A percentile compares a stretch with the other conserved stretches of the same genome.
Evolutionary conservation across 2,888 invertebrate species (phyloP).

Genomic region (Alloplasta piceator): DNA sequence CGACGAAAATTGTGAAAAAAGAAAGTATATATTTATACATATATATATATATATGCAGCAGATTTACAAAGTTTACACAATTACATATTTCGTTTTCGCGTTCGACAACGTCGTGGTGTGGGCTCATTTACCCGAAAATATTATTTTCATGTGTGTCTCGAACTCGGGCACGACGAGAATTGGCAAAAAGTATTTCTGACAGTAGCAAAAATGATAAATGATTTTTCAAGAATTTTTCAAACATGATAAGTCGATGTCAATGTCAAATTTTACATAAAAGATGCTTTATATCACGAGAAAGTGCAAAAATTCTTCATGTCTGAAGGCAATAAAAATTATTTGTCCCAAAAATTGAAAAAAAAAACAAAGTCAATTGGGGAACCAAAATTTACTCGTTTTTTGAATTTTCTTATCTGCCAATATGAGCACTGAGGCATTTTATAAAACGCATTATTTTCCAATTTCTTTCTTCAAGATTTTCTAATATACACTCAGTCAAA

Average conservation of each 20-base stretch:
- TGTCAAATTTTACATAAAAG: slow-evolving; percentile 2
- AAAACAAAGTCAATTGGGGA: no score
- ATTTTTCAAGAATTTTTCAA: slow-evolving; percentile 15
- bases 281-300: background rate
- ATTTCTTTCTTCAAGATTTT: no score
- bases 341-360: no score
- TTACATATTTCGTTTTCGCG: slow-evolving; percentile 67
- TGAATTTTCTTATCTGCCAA: no score
- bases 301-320: background rate
- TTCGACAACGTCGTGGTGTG: slow-evolving; percentile 62
- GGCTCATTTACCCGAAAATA: slow-evolving; percentile 28
- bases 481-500: no score
- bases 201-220: slow-evolving; percentile 6
- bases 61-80: slow-evolving; percentile 35
- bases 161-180: slow-evolving; percentile 14
- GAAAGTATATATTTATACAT: no score
- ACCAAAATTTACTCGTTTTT: no score
- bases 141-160: background rate
- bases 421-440: no score
- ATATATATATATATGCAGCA: slow-evolving; percentile 45
- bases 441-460: no score
- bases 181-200: background rate
- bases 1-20: slow-evolving; percentile 42
- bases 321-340: no score
- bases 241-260: slow-evolving; percentile 31